Percentiles rank a stretch among this genome's conserved stretches.
Conservation (phyloP, 2,113 vertebrate genomes). For the Caracal caracal region DNA sequence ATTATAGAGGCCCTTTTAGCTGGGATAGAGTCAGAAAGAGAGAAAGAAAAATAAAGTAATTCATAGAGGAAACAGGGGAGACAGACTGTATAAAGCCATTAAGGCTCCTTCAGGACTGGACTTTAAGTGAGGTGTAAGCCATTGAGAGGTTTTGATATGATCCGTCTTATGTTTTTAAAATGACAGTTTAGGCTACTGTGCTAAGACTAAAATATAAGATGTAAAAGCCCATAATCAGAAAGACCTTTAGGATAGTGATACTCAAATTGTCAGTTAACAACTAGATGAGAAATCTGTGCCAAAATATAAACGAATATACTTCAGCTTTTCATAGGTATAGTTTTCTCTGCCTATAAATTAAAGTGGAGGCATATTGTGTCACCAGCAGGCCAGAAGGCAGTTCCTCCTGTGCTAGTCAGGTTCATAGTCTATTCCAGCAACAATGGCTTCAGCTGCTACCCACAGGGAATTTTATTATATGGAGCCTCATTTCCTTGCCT, state of each 20-base stretch:
- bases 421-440: neutral
- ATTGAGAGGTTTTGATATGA: neutral
- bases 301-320: neutral
- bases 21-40: neutral
- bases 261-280: neutral
- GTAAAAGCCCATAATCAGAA: neutral
- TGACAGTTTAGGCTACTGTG: neutral
- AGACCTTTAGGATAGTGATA: neutral
- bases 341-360: neutral
- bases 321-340: neutral
- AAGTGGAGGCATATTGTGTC: neutral
- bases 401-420: neutral
- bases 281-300: neutral
- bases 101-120: neutral
- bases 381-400: neutral
- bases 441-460: neutral
- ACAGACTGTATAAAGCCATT: neutral
- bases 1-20: neutral
- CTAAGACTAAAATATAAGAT: neutral
- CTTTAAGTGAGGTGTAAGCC: neutral
- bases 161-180: neutral
- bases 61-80: neutral
- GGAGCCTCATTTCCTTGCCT: neutral
- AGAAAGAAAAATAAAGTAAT: neutral
- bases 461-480: neutral